These are phyloP conservation scores for Dendronephthya gigantea DNA, from an alignment of 64 coral and sea anemone genomes.

Conservation along the genomic window DNA sequence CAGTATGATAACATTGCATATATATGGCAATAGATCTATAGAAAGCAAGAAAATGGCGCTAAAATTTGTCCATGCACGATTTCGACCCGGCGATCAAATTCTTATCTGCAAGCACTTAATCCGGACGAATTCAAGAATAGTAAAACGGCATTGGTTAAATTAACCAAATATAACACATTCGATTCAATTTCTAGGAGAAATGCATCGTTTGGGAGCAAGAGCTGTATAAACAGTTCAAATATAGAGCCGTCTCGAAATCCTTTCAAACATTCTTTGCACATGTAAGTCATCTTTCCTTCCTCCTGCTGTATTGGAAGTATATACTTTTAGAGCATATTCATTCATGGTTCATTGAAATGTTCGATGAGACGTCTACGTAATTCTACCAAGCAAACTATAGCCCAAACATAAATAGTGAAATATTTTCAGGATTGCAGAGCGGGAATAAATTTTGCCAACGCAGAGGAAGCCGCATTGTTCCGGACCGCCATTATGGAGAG, in stretches of 20 bases:
- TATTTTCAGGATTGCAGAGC: conserved; percentile 67
- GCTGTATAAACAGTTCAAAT: conserved; percentile 95
- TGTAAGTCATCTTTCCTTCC: conserved; percentile 35
- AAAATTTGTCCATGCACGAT: too few relatives aligned
- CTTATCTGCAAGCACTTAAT: too few relatives aligned
- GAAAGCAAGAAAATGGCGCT: too few relatives aligned
- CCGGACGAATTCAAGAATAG: too few relatives aligned
- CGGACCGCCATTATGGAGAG: conserved; percentile 69
- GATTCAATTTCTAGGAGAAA: conserved; percentile 32
- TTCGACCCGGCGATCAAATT: too few relatives aligned
- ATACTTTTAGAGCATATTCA: not conserved
- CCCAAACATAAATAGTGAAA: too few relatives aligned
- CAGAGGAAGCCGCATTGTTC: conserved; percentile 56
- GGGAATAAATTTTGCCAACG: conserved; percentile 76
- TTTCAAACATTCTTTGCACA: conserved; percentile 92
- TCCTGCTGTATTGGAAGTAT: not conserved
- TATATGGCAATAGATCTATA: too few relatives aligned
- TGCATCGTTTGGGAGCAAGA: conserved; percentile 80
- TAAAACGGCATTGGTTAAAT: too few relatives aligned
- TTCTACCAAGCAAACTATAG: too few relatives aligned
- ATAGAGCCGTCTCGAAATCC: conserved; percentile 44
- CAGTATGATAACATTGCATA: too few relatives aligned
- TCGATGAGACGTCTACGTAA: too few relatives aligned
- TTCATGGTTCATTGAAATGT: not conserved
- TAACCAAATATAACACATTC: too few relatives aligned